Percentiles rank a stretch among this genome's conserved stretches.
phyloP scores from a whole-genome alignment of 2,888 invertebrate genomes.

The Drosophila trichaetosa region DNA sequence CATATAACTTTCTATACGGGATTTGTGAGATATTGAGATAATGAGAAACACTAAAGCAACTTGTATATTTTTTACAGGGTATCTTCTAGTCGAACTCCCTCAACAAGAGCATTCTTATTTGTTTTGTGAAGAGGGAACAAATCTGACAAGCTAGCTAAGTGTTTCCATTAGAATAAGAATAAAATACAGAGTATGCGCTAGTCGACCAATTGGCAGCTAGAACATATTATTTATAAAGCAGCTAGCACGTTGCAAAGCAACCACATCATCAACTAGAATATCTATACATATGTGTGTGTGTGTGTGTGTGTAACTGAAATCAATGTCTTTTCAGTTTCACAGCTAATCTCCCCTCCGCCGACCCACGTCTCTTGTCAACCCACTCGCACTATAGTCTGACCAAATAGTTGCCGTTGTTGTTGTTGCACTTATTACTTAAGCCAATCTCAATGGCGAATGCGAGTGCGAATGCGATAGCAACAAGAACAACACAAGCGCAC shows the following conservation, averaged over 20 bases:
- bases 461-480: slow-evolving; percentile 7
- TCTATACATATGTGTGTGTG: neutral
- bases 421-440: slow-evolving; percentile 10
- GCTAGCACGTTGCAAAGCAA: slow-evolving; percentile 24
- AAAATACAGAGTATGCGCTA: neutral
- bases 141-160: neutral
- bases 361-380: neutral
- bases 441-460: slow-evolving; percentile 8
- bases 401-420: slow-evolving; percentile 2
- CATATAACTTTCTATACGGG: neutral
- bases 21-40: neutral
- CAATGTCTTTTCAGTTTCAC: slow-evolving; percentile 14
- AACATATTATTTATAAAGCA: slow-evolving; percentile 6
- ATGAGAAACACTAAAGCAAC: too few relatives aligned
- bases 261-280: neutral
- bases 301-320: slow-evolving; percentile 7
- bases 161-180: neutral
- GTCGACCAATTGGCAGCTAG: neutral
- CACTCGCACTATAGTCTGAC: neutral
- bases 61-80: neutral
- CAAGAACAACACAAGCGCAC: slow-evolving; percentile 21
- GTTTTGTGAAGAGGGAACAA: neutral
- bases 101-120: neutral
- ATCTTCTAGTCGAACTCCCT: neutral
- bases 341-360: neutral